These are phyloP conservation scores for Drosophila paracracens DNA, from an alignment of 2,888 invertebrate genomes.

Conservation along the genomic window DNA sequence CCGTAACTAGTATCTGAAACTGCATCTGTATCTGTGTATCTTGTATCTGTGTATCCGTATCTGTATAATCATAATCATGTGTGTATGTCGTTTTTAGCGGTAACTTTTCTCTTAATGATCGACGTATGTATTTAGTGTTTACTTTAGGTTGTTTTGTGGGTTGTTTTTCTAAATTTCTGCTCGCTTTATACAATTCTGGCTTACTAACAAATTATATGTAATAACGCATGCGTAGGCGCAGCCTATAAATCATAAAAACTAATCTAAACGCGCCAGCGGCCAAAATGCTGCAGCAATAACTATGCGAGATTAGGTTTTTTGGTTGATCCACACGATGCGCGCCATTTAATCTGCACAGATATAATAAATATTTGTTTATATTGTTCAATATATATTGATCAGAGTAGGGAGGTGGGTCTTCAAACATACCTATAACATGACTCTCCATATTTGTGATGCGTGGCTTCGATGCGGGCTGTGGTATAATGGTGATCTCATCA, in stretches of 20 bases:
- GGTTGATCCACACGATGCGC: slow-evolving; percentile 66
- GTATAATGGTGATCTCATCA: slow-evolving; percentile 95
- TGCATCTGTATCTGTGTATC: slow-evolving; percentile 14
- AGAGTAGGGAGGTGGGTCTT: not conserved
- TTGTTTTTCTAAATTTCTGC: slow-evolving; percentile 30
- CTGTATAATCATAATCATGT: slow-evolving; percentile 5
- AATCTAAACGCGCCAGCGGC: slow-evolving; percentile 64
- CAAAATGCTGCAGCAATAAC: slow-evolving; percentile 63
- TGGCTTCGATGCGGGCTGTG: slow-evolving; percentile 89
- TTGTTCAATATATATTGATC: not conserved
- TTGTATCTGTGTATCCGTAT: slow-evolving; percentile 29
- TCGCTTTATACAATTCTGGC: slow-evolving; percentile 67
- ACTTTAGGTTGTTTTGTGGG: slow-evolving; percentile 45
- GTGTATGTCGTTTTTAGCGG: slow-evolving; percentile 32
- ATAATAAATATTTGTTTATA: not conserved
- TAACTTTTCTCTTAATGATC: slow-evolving; percentile 42
- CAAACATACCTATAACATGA: slow-evolving; percentile 84
- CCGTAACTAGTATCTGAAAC: slow-evolving; percentile 55
- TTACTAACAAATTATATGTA: slow-evolving; percentile 46
- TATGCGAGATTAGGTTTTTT: slow-evolving; percentile 77
- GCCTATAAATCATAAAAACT: slow-evolving; percentile 50
- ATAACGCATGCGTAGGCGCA: slow-evolving; percentile 38
- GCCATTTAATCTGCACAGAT: slow-evolving; percentile 59
- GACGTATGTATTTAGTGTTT: slow-evolving; percentile 32
- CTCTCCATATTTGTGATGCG: slow-evolving; percentile 85